Evolutionary conservation across 2,888 invertebrate genomes (phyloP).

Genomic region (Euplagia quadripunctaria): DNA sequence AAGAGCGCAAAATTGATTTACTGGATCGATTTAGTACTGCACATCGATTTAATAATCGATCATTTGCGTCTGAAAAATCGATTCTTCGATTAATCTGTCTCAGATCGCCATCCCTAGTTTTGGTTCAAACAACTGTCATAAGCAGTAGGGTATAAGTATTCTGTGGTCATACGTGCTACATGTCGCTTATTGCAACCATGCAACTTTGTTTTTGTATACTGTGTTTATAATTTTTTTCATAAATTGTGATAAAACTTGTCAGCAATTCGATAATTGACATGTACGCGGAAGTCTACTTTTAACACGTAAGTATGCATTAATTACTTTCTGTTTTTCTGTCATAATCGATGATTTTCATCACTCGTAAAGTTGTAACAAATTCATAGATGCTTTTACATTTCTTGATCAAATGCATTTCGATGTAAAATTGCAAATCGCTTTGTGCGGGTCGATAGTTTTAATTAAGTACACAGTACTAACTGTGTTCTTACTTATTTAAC

Average conservation of each 20-base stretch:
- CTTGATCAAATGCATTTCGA: neutral
- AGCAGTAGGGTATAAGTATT: too few relatives aligned
- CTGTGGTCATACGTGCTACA: neutral
- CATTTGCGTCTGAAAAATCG: too few relatives aligned
- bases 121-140: neutral
- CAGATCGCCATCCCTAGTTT: neutral
- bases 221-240: neutral
- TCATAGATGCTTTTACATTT: neutral
- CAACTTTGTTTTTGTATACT: neutral
- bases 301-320: constrained; percentile 35
- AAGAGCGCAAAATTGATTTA: too few relatives aligned
- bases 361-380: constrained; percentile 1
- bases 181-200: neutral
- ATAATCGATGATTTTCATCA: constrained; percentile 18
- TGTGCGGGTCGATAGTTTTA: neutral
- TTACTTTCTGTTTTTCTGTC: constrained; percentile 41
- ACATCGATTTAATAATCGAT: too few relatives aligned
- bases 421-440: neutral
- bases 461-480: too few relatives aligned
- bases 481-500: neutral
- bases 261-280: neutral
- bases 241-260: constrained; percentile 9
- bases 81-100: too few relatives aligned
- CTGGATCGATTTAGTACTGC: too few relatives aligned
- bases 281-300: constrained; percentile 16